Conservation (phyloP, 2,113 vertebrate species). For the Oncorhynchus mykiss region DNA sequence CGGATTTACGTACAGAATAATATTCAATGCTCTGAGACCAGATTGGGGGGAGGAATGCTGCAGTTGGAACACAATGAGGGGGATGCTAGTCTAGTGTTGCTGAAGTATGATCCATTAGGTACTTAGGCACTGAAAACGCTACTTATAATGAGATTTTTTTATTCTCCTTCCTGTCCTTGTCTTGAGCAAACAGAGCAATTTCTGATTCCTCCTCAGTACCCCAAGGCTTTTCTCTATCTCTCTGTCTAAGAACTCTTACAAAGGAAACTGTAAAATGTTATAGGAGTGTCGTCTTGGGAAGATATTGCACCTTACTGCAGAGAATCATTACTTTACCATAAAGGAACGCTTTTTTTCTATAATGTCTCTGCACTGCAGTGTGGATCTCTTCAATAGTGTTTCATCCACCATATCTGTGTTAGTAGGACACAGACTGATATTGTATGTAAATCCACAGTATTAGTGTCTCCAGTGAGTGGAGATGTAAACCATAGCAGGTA, state of each 20-base stretch:
- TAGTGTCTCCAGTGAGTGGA: neutral
- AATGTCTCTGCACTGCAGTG: neutral
- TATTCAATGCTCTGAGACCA: too few species aligned
- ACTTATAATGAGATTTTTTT: constrained; percentile 14
- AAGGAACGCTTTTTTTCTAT: neutral
- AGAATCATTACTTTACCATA: constrained; percentile 15
- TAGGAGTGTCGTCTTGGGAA: neutral
- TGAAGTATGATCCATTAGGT: constrained; percentile 1
- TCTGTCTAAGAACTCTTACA: constrained; percentile 3
- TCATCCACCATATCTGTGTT: neutral
- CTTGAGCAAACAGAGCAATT: constrained; percentile 31
- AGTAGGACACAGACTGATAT: neutral
- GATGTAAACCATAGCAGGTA: neutral
- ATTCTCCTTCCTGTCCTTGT: neutral
- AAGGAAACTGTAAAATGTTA: constrained; percentile 18
- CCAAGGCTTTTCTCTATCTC: neutral
- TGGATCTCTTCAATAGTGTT: neutral
- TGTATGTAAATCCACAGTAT: neutral
- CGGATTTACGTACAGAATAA: too few species aligned
- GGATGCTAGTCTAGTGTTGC: neutral
- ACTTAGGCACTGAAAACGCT: neutral
- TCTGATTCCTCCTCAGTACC: constrained; percentile 4
- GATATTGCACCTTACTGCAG: neutral
- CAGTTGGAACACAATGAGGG: constrained; percentile 1
- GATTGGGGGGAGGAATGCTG: neutral